phyloP scores from a whole-genome alignment of 1,140 invertebrate species.

The Triops longicaudatus region DNA sequence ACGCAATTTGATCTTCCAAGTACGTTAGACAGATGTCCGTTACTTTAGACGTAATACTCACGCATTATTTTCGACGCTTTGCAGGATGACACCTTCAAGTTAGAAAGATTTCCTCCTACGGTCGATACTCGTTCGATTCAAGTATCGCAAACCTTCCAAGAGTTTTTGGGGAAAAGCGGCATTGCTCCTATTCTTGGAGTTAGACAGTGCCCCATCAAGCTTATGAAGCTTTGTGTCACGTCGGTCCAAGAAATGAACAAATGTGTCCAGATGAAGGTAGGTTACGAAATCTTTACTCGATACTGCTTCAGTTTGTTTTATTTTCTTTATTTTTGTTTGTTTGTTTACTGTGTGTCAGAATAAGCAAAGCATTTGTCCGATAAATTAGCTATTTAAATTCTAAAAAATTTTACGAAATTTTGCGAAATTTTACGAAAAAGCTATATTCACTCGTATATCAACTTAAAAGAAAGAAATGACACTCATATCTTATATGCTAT shows the following conservation, averaged over 20 bases:
- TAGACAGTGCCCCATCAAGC: constrained; percentile 65
- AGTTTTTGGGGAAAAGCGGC: constrained; percentile 49
- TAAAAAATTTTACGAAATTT: too few species aligned
- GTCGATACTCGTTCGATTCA: constrained; percentile 44
- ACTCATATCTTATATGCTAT: too few species aligned
- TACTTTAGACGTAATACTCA: not conserved
- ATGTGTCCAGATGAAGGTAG: constrained; percentile 77
- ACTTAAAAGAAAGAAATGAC: too few species aligned
- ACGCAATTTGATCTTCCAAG: constrained; percentile 60
- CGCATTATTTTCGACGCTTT: constrained; percentile 29
- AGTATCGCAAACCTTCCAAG: constrained; percentile 51
- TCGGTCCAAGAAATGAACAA: constrained; percentile 83
- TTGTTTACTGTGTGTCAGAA: too few species aligned
- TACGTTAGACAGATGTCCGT: constrained; percentile 40
- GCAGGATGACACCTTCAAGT: constrained; percentile 59
- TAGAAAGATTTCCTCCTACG: constrained; percentile 37
- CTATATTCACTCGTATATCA: too few species aligned
- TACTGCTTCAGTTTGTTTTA: too few species aligned
- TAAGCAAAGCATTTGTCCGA: too few species aligned
- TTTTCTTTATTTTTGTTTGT: too few species aligned
- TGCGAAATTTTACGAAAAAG: too few species aligned
- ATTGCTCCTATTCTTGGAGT: constrained; percentile 61
- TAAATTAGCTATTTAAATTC: too few species aligned
- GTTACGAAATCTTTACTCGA: too few species aligned
- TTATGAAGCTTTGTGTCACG: constrained; percentile 78